Conservation (phyloP, 2,888 invertebrate genomes). For the Cataglyphis altisquamis region DNA sequence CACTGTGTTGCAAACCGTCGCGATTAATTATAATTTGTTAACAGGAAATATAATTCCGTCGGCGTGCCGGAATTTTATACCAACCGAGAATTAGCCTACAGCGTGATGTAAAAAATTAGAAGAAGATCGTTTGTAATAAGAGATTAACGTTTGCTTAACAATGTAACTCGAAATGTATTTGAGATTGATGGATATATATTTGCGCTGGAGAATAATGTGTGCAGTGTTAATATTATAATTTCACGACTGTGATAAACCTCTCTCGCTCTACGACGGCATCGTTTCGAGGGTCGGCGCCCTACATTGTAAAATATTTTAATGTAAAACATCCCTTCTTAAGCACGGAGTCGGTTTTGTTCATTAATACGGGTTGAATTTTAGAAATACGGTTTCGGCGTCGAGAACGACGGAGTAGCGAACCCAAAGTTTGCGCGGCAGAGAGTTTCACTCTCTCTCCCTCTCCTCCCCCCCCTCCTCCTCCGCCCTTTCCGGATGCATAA, state of each 20-base stretch:
- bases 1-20: conserved; percentile 64
- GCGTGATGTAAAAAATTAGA: neutral
- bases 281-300: neutral
- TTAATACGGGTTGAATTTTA: conserved; percentile 54
- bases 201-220: neutral
- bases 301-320: conserved; percentile 4
- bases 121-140: neutral
- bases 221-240: conserved; percentile 2
- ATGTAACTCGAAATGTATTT: neutral
- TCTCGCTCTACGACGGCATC: neutral
- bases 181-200: neutral
- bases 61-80: neutral
- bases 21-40: conserved; percentile 72
- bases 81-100: neutral
- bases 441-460: conserved; percentile 30
- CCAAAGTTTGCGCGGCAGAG: conserved; percentile 49
- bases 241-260: neutral
- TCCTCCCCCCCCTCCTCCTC: neutral
- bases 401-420: conserved; percentile 17
- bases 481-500: conserved; percentile 48
- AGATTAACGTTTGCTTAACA: neutral
- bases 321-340: conserved; percentile 29
- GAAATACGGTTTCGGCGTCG: conserved; percentile 41
- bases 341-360: conserved; percentile 36
- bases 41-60: conserved; percentile 26